Percentiles rank a stretch among this genome's conserved stretches.
These are phyloP conservation scores for Bufotes viridis DNA, from an alignment of 2,797 vertebrate species.

Conservation along the genomic window DNA sequence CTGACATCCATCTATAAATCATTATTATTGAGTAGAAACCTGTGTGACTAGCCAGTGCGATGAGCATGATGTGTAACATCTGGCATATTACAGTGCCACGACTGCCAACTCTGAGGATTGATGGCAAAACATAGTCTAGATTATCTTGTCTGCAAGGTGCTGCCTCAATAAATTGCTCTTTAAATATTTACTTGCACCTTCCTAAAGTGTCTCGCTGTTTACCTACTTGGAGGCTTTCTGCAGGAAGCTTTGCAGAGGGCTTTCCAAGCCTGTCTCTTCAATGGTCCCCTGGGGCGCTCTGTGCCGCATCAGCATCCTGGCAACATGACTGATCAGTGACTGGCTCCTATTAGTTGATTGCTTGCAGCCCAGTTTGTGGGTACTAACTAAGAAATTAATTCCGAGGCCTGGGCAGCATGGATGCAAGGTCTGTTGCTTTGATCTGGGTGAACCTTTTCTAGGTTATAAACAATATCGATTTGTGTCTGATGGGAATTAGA, in stretches of 20 bases:
- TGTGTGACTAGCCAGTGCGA: neutral
- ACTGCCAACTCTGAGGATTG: neutral
- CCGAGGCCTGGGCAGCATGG: neutral
- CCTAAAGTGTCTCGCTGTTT: conserved; percentile 42
- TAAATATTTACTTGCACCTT: conserved; percentile 63
- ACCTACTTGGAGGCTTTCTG: conserved; percentile 13
- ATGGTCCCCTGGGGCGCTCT: conserved; percentile 7
- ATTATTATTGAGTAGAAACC: neutral
- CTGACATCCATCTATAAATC: too few species aligned
- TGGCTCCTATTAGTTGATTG: conserved; percentile 46
- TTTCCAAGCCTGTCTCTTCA: conserved; percentile 27
- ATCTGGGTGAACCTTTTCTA: fast-evolving
- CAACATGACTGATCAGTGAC: conserved; percentile 9
- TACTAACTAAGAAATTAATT: conserved; percentile 61
- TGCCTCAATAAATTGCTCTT: conserved; percentile 57
- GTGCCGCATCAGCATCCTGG: conserved; percentile 34
- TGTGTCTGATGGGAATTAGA: conserved; percentile 52
- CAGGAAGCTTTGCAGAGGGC: conserved; percentile 30
- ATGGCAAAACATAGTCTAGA: neutral
- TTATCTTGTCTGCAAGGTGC: neutral
- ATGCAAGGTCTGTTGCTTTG: conserved; percentile 1
- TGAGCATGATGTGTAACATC: neutral
- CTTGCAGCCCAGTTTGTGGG: conserved; percentile 45
- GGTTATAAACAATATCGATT: conserved; percentile 7
- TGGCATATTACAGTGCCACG: neutral